Percentiles rank a stretch among this genome's conserved stretches.
Conservation (phyloP, 2,888 invertebrate species). For the Sminthurides aquaticus region DNA sequence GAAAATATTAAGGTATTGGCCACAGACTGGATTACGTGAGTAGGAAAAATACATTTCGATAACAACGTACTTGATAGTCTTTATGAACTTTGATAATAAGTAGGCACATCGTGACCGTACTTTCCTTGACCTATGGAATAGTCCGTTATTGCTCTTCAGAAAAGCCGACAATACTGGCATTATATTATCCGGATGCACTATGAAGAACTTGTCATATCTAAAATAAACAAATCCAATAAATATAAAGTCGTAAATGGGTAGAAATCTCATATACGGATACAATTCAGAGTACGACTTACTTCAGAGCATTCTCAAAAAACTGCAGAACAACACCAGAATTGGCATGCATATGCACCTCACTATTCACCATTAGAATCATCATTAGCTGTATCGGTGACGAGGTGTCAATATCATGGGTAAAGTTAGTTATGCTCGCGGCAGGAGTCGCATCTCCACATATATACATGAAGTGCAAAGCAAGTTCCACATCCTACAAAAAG, state of each 20-base stretch:
- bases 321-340: constrained; percentile 50
- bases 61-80: constrained; percentile 51
- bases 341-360: constrained; percentile 49
- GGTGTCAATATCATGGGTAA: constrained; percentile 28
- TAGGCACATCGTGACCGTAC: constrained; percentile 53
- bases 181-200: constrained; percentile 49
- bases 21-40: constrained; percentile 3
- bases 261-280: neutral
- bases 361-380: constrained; percentile 49
- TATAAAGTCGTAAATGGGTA: no score
- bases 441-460: constrained; percentile 48
- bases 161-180: constrained; percentile 50
- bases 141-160: constrained; percentile 50
- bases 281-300: constrained; percentile 6
- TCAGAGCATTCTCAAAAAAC: constrained; percentile 49
- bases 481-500: constrained; percentile 49
- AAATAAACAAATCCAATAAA: constrained; percentile 4
- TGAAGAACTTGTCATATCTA: constrained; percentile 54
- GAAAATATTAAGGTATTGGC: constrained; percentile 2
- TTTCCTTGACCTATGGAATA: constrained; percentile 49
- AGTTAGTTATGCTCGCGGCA: constrained; percentile 23
- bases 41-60: constrained; percentile 3
- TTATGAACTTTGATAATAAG: constrained; percentile 54
- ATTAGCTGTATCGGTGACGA: constrained; percentile 46
- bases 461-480: constrained; percentile 51